A percentile compares a stretch with the other conserved stretches of the same genome.
phyloP scores from a whole-genome alignment of 2,888 invertebrate species.

The Julus scanicus region DNA sequence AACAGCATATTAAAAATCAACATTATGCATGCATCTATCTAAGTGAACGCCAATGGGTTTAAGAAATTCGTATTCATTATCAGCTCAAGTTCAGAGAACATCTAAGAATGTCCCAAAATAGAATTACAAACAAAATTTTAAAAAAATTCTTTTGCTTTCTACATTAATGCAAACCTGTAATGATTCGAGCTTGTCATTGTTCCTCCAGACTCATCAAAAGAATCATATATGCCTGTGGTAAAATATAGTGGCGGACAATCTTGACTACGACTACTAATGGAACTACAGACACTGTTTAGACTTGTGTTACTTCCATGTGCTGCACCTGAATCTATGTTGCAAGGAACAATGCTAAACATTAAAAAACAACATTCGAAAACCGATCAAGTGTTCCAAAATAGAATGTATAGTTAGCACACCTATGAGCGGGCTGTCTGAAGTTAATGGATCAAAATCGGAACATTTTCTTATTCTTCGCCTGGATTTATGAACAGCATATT shows the following conservation, averaged over 20 bases:
- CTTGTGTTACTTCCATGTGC: conserved; percentile 69
- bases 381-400: not conserved
- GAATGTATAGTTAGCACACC: conserved; percentile 50
- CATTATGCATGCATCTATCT: no score
- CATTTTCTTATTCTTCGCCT: not conserved
- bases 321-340: not conserved
- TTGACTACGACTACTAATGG: conserved; percentile 70
- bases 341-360: not conserved
- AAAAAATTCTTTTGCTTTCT: not conserved
- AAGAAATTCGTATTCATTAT: no score
- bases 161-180: not conserved
- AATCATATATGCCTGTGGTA: conserved; percentile 44
- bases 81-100: no score
- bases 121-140: not conserved
- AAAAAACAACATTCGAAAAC: not conserved
- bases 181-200: not conserved
- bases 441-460: conserved; percentile 58
- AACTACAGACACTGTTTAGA: conserved; percentile 72
- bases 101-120: not conserved
- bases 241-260: conserved; percentile 68
- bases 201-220: conserved; percentile 51
- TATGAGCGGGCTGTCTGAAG: conserved; percentile 60
- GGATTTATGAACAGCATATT: conserved; percentile 67
- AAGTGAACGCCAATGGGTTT: no score
- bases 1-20: no score